Conservation (phyloP, 2,797 vertebrate genomes). For the Gouania willdenowi region DNA sequence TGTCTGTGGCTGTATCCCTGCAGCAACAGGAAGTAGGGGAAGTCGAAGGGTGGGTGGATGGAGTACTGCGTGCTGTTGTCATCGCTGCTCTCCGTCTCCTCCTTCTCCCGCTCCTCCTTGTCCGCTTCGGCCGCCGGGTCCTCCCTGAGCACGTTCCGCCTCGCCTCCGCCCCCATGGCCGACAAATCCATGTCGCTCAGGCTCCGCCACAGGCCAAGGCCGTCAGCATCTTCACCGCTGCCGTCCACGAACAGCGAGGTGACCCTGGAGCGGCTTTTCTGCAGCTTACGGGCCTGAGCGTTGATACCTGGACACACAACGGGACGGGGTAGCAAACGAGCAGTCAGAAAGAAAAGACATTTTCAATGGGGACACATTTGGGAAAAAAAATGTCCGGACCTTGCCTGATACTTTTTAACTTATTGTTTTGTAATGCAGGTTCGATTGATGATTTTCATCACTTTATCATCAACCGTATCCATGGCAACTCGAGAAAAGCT, state of each 20-base stretch:
- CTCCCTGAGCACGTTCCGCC: slow-evolving; percentile 40
- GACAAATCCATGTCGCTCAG: slow-evolving; percentile 78
- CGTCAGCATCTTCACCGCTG: slow-evolving; percentile 55
- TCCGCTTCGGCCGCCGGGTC: slow-evolving; percentile 68
- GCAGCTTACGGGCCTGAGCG: slow-evolving; percentile 71
- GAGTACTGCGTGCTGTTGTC: slow-evolving; percentile 78
- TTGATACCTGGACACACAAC: slow-evolving; percentile 64
- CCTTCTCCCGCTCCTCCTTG: slow-evolving; percentile 73
- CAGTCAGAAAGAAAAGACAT: too few relatives aligned
- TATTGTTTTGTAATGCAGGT: too few relatives aligned
- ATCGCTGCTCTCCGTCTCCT: slow-evolving; percentile 79
- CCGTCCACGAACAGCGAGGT: slow-evolving; percentile 74
- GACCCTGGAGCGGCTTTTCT: slow-evolving; percentile 69
- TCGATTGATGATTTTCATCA: too few relatives aligned
- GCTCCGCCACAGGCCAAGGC: slow-evolving; percentile 72
- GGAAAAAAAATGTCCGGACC: too few relatives aligned
- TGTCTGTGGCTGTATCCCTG: slow-evolving; percentile 77
- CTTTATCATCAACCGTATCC: too few relatives aligned
- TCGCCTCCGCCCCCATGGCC: slow-evolving; percentile 57
- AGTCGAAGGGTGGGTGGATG: slow-evolving; percentile 76
- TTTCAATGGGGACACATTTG: too few relatives aligned
- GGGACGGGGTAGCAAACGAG: accelerated
- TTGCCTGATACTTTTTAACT: too few relatives aligned
- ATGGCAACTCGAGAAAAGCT: too few relatives aligned
- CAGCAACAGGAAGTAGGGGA: slow-evolving; percentile 79